Evolutionary conservation across 2,113 vertebrate species (phyloP), one percentile per base, ranked within the genome.

Genomic region (Onychostruthus taczanowskii): DNA sequence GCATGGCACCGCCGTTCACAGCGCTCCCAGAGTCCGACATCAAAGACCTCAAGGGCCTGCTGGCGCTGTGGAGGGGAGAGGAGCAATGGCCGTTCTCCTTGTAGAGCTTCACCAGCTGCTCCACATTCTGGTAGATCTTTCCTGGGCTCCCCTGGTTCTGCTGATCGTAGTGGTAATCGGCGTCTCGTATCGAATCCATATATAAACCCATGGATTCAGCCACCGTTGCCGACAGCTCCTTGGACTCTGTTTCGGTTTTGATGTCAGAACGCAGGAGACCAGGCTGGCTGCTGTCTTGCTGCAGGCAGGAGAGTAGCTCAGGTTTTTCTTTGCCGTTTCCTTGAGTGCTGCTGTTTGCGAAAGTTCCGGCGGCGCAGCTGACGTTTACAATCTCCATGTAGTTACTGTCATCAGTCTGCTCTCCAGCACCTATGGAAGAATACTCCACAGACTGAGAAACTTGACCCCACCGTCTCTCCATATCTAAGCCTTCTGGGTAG

Each of bases 121-220:
- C 98, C 87, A 98, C 97, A 2, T 98, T 98, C 62, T 98, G 98
- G 96, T 98, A 99, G 80, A 98, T 97, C 97, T 99, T 99, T n/a
- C 98, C 98, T 0, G 99, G 98, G 94, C 98, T 99, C 80, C 96
- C 62, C 50, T 97, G 98, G 93, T 97, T 97, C 90, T 99, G 99
- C 96, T 98, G 99, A 76, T 98, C 98, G 3, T 98, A 99, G 86
- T 98, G 92, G 79, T 98, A 99, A 93, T 99, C 99, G 2, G 98
- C 98, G 24, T 99, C 99, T 94, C 99, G 98, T 89, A 98, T 98
- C 1, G 99, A 99, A 94, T 99, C 99, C 99, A 99, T 99, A 89
- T 99, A 99, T 33, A 99, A 98, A 87, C 99, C 99, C 99, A 99
- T 99, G 78, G 99, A 99, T 97, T 99, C 99, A 0, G 99, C 99